Evolutionary conservation across 2,797 vertebrate genomes (phyloP).

Genomic region (Oreortyx pictus): DNA sequence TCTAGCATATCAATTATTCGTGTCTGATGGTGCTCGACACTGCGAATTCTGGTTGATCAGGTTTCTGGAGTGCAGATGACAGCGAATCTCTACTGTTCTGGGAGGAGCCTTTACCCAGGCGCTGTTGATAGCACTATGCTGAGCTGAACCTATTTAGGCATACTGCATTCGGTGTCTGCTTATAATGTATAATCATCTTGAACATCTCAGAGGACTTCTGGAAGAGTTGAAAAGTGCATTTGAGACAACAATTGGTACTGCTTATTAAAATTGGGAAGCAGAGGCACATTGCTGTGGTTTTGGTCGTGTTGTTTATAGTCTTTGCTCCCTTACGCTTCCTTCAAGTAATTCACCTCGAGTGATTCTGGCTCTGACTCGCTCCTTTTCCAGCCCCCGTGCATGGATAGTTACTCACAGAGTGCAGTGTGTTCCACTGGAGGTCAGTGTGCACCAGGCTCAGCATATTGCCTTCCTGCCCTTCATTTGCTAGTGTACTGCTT

Average conservation of each 20-base stretch:
- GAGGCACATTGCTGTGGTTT: not conserved
- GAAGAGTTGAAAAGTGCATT: not conserved
- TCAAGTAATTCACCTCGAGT: rapidly evolving
- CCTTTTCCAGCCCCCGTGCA: not conserved
- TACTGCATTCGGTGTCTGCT: not conserved
- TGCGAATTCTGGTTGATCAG: not conserved
- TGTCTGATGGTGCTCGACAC: not conserved
- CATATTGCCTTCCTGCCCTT: not conserved
- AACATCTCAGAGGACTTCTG: not conserved
- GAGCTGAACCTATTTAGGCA: not conserved
- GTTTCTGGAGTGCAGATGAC: not conserved
- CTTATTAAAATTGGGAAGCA: not conserved
- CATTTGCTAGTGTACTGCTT: not conserved
- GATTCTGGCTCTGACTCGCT: rapidly evolving
- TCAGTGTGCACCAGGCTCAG: not conserved
- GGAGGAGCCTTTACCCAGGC: not conserved
- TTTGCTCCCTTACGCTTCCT: not conserved
- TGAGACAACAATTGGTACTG: not conserved
- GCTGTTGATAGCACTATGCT: not conserved
- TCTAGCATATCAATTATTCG: not conserved
- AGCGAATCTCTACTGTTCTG: not conserved
- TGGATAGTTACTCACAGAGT: not conserved
- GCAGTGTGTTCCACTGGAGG: not conserved
- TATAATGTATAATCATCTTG: not conserved
- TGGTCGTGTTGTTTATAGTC: not conserved